These are phyloP conservation scores for Gymnopithys bicolor DNA, from an alignment of 2,797 vertebrate genomes.

Conservation along the genomic window DNA sequence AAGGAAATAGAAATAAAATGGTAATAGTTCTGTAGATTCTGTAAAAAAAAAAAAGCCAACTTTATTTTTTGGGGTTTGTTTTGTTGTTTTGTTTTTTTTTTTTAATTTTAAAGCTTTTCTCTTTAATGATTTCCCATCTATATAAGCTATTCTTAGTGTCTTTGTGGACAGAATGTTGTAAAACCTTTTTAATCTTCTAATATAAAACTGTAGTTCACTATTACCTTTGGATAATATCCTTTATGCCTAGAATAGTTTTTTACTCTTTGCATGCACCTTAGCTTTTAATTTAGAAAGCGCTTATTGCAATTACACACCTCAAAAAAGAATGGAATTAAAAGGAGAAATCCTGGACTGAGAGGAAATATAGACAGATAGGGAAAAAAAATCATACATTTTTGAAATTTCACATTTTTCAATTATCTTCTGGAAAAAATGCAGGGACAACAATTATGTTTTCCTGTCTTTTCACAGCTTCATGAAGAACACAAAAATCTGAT, in stretches of 20 bases:
- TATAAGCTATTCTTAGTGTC: not conserved
- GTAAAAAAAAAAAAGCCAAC: not conserved
- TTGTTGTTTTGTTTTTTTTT: no score
- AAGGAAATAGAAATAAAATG: not conserved
- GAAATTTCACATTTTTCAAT: not conserved
- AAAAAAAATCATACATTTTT: not conserved
- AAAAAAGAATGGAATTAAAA: not conserved
- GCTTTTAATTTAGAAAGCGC: not conserved
- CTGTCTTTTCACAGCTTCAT: not conserved
- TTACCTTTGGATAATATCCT: not conserved
- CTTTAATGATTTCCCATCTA: not conserved
- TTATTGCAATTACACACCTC: not conserved
- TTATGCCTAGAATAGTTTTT: not conserved
- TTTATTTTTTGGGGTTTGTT: not conserved
- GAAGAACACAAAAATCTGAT: conserved; percentile 19
- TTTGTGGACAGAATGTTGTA: not conserved
- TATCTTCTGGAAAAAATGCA: not conserved
- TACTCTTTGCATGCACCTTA: not conserved
- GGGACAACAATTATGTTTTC: not conserved
- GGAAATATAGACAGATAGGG: not conserved
- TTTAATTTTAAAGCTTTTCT: not conserved
- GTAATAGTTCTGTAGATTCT: not conserved
- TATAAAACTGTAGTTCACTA: not conserved
- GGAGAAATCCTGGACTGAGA: not conserved
- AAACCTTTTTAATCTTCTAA: not conserved